Conservation (phyloP, 2,797 vertebrate species). For the Lacerta bilineata region DNA sequence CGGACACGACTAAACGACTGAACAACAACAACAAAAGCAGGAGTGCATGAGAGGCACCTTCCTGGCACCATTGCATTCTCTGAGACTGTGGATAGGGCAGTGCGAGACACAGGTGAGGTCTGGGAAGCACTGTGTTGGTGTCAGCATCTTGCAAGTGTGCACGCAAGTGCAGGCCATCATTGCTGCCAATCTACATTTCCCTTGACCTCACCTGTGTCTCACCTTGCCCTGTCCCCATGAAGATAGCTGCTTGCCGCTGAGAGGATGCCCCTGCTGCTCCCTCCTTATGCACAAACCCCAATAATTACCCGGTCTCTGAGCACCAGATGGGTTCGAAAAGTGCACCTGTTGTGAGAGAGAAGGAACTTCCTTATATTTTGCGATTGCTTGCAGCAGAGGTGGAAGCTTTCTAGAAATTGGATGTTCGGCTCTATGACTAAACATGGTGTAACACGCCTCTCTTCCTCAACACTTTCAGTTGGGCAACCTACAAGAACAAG, state of each 20-base stretch:
- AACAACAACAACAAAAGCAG: background rate
- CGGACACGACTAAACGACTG: too few relatives aligned
- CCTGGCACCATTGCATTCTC: too few relatives aligned
- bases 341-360: too few relatives aligned
- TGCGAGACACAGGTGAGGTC: too few relatives aligned
- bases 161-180: too few relatives aligned
- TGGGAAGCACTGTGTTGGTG: too few relatives aligned
- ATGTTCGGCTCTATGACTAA: constrained; percentile 62
- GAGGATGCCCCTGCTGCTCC: background rate
- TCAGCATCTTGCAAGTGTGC: too few relatives aligned
- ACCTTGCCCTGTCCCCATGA: background rate
- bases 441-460: constrained; percentile 50
- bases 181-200: background rate
- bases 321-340: background rate
- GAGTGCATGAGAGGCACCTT: too few relatives aligned
- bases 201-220: too few relatives aligned
- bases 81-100: too few relatives aligned
- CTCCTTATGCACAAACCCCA: too few relatives aligned
- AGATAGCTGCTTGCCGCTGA: background rate
- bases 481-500: constrained; percentile 69
- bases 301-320: background rate
- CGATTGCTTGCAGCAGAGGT: background rate
- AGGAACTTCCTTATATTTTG: background rate
- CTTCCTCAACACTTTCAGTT: constrained; percentile 62
- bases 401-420: constrained; percentile 1